Evolutionary conservation across 1,140 invertebrate genomes (phyloP).

Genomic region (Drosophila elegans): DNA sequence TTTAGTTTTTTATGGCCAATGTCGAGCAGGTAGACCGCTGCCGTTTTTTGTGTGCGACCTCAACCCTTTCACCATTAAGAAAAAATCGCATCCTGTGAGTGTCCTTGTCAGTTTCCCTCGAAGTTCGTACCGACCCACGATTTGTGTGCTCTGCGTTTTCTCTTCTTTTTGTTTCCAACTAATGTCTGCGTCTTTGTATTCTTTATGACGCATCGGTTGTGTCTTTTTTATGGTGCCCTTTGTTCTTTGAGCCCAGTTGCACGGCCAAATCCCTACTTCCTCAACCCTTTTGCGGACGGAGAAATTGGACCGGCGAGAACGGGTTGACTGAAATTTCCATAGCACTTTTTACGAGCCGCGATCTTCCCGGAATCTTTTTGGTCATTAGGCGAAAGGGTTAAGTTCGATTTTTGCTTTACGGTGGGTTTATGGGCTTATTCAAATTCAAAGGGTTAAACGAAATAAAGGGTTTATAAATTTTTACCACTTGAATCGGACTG

Average conservation of each 20-base stretch:
- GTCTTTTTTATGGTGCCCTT: slow-evolving; percentile 68
- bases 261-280: slow-evolving; percentile 51
- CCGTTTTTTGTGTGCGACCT: slow-evolving; percentile 52
- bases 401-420: slow-evolving; percentile 12
- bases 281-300: slow-evolving; percentile 59
- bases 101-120: slow-evolving; percentile 57
- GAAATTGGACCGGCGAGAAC: slow-evolving; percentile 52
- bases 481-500: neutral
- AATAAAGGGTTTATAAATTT: slow-evolving; percentile 21
- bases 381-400: slow-evolving; percentile 62
- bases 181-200: slow-evolving; percentile 69
- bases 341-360: slow-evolving; percentile 60
- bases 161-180: slow-evolving; percentile 66
- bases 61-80: slow-evolving; percentile 79
- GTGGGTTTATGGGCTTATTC: slow-evolving; percentile 32
- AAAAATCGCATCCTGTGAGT: slow-evolving; percentile 46
- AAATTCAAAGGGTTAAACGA: slow-evolving; percentile 11
- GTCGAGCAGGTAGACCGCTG: slow-evolving; percentile 18
- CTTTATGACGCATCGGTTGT: slow-evolving; percentile 72
- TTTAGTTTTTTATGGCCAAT: slow-evolving; percentile 70
- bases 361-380: slow-evolving; percentile 47
- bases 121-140: slow-evolving; percentile 44
- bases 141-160: slow-evolving; percentile 17
- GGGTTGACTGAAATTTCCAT: slow-evolving; percentile 54
- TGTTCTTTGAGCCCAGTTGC: slow-evolving; percentile 46